These are phyloP conservation scores for Drosophila athabasca DNA, from an alignment of 1,140 invertebrate genomes.

Conservation along the genomic window DNA sequence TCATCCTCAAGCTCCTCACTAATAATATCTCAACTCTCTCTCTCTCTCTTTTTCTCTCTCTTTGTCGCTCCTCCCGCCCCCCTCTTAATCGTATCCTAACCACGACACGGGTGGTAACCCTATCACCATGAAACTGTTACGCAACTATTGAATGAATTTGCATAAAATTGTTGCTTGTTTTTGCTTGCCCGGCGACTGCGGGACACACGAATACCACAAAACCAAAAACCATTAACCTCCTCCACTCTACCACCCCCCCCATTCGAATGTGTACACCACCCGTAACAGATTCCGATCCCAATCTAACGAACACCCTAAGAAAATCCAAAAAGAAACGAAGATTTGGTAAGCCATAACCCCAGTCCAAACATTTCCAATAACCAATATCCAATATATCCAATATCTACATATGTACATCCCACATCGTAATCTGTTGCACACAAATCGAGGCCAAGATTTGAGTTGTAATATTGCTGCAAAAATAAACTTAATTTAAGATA, in stretches of 20 bases:
- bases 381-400: constrained; percentile 15
- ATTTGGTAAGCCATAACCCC: constrained; percentile 75
- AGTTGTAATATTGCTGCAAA: no score
- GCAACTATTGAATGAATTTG: constrained; percentile 55
- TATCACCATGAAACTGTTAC: constrained; percentile 7
- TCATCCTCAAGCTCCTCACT: constrained; percentile 41
- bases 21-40: constrained; percentile 49
- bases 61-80: background rate
- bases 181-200: constrained; percentile 30
- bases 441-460: constrained; percentile 31
- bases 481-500: no score
- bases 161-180: constrained; percentile 45
- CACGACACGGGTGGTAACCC: background rate
- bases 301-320: constrained; percentile 83
- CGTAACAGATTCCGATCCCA: constrained; percentile 81
- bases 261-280: constrained; percentile 16
- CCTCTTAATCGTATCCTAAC: constrained; percentile 3
- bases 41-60: constrained; percentile 36
- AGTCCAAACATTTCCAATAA: constrained; percentile 13
- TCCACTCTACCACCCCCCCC: constrained; percentile 19
- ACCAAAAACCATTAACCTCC: constrained; percentile 8
- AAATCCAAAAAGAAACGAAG: constrained; percentile 83
- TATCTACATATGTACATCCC: constrained; percentile 18
- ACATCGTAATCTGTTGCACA: constrained; percentile 10
- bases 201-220: constrained; percentile 6